Conservation (phyloP, 2,888 invertebrate species). For the Amphimallon solstitiale region DNA sequence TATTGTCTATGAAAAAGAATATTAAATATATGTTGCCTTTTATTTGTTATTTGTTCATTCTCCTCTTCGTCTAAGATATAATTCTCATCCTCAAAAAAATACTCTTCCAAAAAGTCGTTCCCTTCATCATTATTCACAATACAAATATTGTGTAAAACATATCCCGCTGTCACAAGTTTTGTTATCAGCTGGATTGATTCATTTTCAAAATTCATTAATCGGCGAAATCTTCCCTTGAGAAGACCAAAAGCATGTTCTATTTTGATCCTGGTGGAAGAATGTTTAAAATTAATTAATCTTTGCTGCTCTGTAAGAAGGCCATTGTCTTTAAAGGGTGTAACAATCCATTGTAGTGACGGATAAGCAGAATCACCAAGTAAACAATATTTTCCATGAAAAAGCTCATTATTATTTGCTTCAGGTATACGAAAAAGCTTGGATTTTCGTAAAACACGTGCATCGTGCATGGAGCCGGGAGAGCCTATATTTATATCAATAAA, state of each 20-base stretch:
- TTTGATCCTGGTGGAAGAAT: slow-evolving; percentile 48
- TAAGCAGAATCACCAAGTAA: slow-evolving; percentile 52
- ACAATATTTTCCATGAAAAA: slow-evolving; percentile 47
- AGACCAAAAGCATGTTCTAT: slow-evolving; percentile 55
- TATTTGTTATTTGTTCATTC: too few species aligned
- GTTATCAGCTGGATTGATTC: slow-evolving; percentile 41
- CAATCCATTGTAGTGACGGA: slow-evolving; percentile 45
- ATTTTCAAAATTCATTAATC: slow-evolving; percentile 36
- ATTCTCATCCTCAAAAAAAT: too few species aligned
- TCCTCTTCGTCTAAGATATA: too few species aligned
- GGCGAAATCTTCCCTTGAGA: slow-evolving; percentile 49
- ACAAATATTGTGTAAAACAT: slow-evolving; percentile 51
- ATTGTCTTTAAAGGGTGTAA: slow-evolving; percentile 51
- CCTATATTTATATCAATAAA: too few species aligned
- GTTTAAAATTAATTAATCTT: slow-evolving; percentile 49
- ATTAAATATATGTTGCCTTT: too few species aligned
- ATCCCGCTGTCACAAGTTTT: slow-evolving; percentile 49
- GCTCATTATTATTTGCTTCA: too few species aligned
- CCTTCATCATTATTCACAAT: slow-evolving; percentile 47
- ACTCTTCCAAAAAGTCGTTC: too few species aligned
- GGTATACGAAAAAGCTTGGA: too few species aligned
- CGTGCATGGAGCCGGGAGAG: too few species aligned
- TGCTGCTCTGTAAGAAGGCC: slow-evolving; percentile 47
- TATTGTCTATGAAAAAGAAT: too few species aligned
- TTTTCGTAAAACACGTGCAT: too few species aligned